phyloP scores from a whole-genome alignment of 2,888 invertebrate genomes.

The Rhamnusium bicolor region DNA sequence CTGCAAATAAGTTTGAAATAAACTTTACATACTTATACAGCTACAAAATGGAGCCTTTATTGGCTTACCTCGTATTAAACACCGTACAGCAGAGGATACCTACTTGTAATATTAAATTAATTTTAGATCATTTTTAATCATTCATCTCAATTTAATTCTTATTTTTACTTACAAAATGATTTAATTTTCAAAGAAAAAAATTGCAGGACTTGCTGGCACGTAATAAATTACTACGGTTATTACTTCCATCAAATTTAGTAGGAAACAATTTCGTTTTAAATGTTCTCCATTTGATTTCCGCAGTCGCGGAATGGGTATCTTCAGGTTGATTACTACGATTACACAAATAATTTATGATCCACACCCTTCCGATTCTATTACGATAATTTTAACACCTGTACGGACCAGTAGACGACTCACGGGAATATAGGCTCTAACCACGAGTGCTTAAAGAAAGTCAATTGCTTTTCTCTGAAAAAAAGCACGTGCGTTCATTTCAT shows the following conservation, averaged over 20 bases:
- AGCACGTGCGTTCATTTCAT: conserved; percentile 16
- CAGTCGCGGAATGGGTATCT: conserved; percentile 35
- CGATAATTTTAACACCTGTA: conserved; percentile 70
- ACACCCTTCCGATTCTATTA: conserved; percentile 70
- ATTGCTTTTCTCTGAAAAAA: conserved; percentile 3
- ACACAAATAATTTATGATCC: conserved; percentile 66
- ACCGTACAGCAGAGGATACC: too few relatives aligned
- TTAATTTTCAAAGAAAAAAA: neutral
- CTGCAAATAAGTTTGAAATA: too few relatives aligned
- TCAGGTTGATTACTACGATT: conserved; percentile 59
- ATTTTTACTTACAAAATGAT: neutral
- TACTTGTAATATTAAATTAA: too few relatives aligned
- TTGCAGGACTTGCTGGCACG: conserved; percentile 14
- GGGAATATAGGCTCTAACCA: neutral
- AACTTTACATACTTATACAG: too few relatives aligned
- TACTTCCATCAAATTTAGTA: conserved; percentile 41
- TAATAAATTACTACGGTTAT: conserved; percentile 34
- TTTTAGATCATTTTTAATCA: too few relatives aligned
- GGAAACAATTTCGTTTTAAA: conserved; percentile 41
- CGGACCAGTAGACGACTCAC: conserved; percentile 25
- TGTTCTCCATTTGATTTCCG: conserved; percentile 45
- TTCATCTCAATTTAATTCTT: too few relatives aligned
- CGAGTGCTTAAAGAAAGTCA: neutral
- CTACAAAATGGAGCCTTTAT: too few relatives aligned
- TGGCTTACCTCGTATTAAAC: too few relatives aligned